Conservation (phyloP, 1,140 invertebrate genomes). For the Nebria ingens region DNA sequence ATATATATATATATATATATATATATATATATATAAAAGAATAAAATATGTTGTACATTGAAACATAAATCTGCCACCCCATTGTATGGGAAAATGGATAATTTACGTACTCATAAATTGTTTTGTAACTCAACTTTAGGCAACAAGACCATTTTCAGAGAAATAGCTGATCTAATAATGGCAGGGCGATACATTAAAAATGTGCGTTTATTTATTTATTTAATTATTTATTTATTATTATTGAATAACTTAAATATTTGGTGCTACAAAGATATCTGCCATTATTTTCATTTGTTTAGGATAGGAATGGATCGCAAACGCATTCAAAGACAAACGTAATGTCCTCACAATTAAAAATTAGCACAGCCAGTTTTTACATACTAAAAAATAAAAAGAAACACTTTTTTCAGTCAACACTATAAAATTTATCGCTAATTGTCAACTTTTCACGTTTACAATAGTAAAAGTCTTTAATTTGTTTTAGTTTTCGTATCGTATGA, state of each 20-base stretch:
- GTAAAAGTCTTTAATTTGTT: background rate
- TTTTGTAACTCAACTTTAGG: too few species aligned
- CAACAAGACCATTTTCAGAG: too few species aligned
- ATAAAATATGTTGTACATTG: too few species aligned
- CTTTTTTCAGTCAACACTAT: conserved; percentile 7
- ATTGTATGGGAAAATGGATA: background rate
- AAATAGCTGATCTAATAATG: conserved; percentile 5
- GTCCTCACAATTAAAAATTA: conserved; percentile 3
- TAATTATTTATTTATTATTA: conserved; percentile 8
- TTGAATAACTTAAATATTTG: conserved; percentile 4
- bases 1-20: too few species aligned
- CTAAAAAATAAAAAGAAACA: too few species aligned
- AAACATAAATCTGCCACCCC: too few species aligned
- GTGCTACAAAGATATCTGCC: conserved; percentile 4
- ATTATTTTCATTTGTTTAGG: conserved; percentile 2
- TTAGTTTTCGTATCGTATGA: background rate
- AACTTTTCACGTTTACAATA: background rate
- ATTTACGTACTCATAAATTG: too few species aligned
- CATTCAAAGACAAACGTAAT: background rate
- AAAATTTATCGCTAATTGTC: conserved; percentile 8
- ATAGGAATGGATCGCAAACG: conserved; percentile 3
- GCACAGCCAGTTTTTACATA: conserved; percentile 4
- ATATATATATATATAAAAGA: too few species aligned
- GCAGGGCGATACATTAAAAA: conserved; percentile 4
- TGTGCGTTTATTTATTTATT: background rate